These are phyloP conservation scores for Austrolebias charrua DNA, from an alignment of 2,797 vertebrate genomes.

Conservation along the genomic window DNA sequence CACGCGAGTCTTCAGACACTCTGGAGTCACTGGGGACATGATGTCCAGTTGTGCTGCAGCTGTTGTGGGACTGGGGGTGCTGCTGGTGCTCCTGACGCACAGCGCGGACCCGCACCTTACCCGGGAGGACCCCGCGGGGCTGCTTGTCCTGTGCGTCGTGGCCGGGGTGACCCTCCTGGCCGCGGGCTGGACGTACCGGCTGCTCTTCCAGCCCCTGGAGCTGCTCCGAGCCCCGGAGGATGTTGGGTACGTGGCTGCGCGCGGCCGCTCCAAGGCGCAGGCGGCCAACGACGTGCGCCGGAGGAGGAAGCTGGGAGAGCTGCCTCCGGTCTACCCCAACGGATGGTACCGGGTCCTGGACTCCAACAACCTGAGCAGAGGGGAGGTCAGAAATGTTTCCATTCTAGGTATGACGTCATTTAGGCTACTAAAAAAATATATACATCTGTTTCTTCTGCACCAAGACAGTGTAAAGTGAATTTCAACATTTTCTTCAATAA, in stretches of 20 bases:
- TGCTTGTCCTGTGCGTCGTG: conserved; percentile 52
- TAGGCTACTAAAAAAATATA: too few species aligned
- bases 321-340: conserved; percentile 85
- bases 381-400: conserved; percentile 71
- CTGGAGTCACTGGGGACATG: neutral
- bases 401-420: conserved; percentile 74
- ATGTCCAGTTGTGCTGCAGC: conserved; percentile 43
- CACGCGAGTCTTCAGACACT: too few species aligned
- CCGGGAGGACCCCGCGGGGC: conserved; percentile 51
- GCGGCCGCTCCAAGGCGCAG: conserved; percentile 72
- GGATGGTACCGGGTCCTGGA: conserved; percentile 85
- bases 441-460: too few species aligned
- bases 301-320: conserved; percentile 76
- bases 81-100: conserved; percentile 48
- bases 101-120: conserved; percentile 39
- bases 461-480: too few species aligned
- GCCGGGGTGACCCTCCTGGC: conserved; percentile 51
- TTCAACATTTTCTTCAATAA: too few species aligned
- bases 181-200: conserved; percentile 64
- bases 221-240: conserved; percentile 72
- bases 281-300: conserved; percentile 78
- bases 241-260: conserved; percentile 79
- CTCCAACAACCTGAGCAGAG: conserved; percentile 75
- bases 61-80: conserved; percentile 39
- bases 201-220: conserved; percentile 77